These are phyloP conservation scores for Omphaloscelis lunosa DNA, from an alignment of 2,888 invertebrate species.

Conservation along the genomic window DNA sequence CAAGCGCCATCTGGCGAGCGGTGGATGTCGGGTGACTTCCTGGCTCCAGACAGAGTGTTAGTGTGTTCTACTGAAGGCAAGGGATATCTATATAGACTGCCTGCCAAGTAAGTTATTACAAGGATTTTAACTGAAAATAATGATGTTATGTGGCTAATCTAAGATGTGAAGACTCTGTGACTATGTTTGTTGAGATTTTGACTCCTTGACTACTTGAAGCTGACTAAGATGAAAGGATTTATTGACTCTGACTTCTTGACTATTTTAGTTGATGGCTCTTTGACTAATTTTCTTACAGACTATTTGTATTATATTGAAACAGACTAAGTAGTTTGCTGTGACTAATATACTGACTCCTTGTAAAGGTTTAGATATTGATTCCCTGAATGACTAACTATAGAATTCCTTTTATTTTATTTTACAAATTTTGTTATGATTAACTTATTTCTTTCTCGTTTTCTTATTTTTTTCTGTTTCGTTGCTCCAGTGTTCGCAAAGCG, in stretches of 20 bases:
- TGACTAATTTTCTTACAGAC: background rate
- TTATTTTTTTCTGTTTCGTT: too few relatives aligned
- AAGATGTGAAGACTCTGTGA: background rate
- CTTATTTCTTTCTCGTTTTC: too few relatives aligned
- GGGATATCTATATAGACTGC: constrained; percentile 98
- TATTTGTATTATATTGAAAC: background rate
- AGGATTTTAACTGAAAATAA: background rate
- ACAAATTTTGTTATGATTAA: too few relatives aligned
- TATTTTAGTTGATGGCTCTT: background rate
- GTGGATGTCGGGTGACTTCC: constrained; percentile 99
- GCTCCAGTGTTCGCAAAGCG: too few relatives aligned
- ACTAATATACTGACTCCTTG: background rate
- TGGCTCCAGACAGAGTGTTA: constrained; percentile 97
- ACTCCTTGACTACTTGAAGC: background rate
- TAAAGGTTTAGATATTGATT: background rate
- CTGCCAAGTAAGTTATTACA: constrained; percentile 96
- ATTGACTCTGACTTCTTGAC: background rate
- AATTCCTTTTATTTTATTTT: too few relatives aligned
- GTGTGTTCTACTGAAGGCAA: constrained; percentile 99
- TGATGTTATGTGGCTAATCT: background rate
- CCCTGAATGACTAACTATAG: too few relatives aligned
- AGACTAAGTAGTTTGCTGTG: background rate
- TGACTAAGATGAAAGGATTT: background rate
- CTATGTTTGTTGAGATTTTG: background rate
- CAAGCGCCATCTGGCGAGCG: constrained; percentile 96